phyloP scores from a whole-genome alignment of 1,140 invertebrate species.

The Drosophila orena region DNA sequence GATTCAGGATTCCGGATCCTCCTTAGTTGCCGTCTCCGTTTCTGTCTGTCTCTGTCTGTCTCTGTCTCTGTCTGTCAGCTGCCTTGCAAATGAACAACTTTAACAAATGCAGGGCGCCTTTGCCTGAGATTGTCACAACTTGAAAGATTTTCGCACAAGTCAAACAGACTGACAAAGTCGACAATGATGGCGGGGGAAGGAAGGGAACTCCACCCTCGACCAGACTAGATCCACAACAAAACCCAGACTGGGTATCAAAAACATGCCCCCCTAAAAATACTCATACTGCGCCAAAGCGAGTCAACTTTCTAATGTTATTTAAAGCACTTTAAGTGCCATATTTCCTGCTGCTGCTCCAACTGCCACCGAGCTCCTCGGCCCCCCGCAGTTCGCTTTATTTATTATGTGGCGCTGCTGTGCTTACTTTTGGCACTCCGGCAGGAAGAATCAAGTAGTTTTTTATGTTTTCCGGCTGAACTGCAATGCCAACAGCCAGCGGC shows the following conservation, averaged over 20 bases:
- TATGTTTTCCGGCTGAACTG: slow-evolving; percentile 83
- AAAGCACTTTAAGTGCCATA: slow-evolving; percentile 83
- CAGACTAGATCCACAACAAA: slow-evolving; percentile 32
- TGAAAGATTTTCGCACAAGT: slow-evolving; percentile 79
- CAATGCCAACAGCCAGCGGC: slow-evolving; percentile 73
- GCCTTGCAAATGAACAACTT: slow-evolving; percentile 80
- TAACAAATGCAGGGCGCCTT: slow-evolving; percentile 68
- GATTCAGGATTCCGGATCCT: slow-evolving; percentile 40
- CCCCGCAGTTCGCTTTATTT: slow-evolving; percentile 65
- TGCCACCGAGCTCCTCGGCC: slow-evolving; percentile 1
- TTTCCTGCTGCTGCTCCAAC: slow-evolving; percentile 62
- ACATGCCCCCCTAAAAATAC: slow-evolving; percentile 1
- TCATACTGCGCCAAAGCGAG: slow-evolving; percentile 21
- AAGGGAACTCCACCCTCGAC: not conserved
- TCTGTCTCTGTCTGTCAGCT: slow-evolving; percentile 66
- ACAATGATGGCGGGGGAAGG: slow-evolving; percentile 51
- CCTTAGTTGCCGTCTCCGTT: slow-evolving; percentile 40
- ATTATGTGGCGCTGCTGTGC: slow-evolving; percentile 78
- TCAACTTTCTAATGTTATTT: slow-evolving; percentile 83
- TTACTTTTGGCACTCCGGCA: slow-evolving; percentile 79
- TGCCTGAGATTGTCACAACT: slow-evolving; percentile 64
- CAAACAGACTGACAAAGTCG: slow-evolving; percentile 80
- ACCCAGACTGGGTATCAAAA: slow-evolving; percentile 33
- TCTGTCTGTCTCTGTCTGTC: slow-evolving; percentile 59
- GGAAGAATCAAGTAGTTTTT: slow-evolving; percentile 83